Evolutionary conservation across 23 tunicate genomes (phyloP).

Genomic region (Styela plicata): DNA sequence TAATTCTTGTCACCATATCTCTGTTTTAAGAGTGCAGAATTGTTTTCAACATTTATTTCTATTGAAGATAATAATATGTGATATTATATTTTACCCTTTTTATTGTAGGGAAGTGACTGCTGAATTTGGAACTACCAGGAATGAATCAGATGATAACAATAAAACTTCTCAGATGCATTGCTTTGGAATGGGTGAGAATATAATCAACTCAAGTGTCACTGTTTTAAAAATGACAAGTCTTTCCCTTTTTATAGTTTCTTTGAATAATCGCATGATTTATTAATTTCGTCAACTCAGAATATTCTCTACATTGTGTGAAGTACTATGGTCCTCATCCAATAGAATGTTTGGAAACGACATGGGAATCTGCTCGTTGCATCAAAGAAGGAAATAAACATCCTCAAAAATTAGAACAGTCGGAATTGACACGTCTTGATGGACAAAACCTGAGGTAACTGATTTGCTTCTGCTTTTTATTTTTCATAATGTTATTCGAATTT

Average conservation of each 20-base stretch:
- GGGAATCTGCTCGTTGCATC: slow-evolving; percentile 11
- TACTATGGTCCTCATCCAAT: slow-evolving; percentile 29
- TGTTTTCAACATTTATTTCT: too few species aligned
- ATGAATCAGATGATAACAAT: slow-evolving; percentile 3
- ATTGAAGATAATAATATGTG: too few species aligned
- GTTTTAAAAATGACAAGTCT: not conserved
- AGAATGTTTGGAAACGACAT: slow-evolving; percentile 16
- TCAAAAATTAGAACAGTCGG: not conserved
- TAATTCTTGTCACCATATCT: too few species aligned
- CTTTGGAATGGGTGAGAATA: slow-evolving; percentile 33
- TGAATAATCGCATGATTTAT: too few species aligned
- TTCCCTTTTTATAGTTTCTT: not conserved
- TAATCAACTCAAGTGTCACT: not conserved
- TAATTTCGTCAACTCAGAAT: not conserved
- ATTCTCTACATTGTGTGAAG: not conserved
- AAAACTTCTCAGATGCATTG: slow-evolving; percentile 10
- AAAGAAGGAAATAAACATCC: slow-evolving; percentile 14
- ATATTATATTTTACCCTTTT: too few species aligned
- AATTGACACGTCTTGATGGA: not conserved
- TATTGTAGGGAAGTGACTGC: not conserved
- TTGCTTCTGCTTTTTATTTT: too few species aligned
- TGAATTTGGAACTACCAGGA: not conserved
- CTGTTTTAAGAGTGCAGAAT: too few species aligned
- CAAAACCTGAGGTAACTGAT: slow-evolving; percentile 10
- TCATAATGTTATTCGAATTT: too few species aligned